Conservation (phyloP, 2,888 invertebrate species). For the Drosophila anomalata region DNA sequence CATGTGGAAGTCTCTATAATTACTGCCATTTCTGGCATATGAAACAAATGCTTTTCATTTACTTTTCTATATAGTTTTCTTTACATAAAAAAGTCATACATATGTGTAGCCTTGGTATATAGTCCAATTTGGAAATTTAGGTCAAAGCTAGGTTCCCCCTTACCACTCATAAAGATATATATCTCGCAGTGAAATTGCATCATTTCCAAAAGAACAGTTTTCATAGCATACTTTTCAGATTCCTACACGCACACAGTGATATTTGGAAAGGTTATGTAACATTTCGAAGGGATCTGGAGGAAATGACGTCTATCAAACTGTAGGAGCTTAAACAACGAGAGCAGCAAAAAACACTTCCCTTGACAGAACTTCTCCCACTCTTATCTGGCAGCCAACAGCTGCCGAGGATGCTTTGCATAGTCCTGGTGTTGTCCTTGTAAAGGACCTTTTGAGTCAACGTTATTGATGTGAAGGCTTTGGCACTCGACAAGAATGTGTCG, state of each 20-base stretch:
- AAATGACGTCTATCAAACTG: slow-evolving; percentile 40
- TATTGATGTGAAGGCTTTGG: slow-evolving; percentile 20
- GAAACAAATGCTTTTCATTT: slow-evolving; percentile 1
- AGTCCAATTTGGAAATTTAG: slow-evolving; percentile 55
- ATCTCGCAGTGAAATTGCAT: slow-evolving; percentile 58
- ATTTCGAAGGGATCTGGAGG: neutral
- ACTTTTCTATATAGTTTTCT: neutral
- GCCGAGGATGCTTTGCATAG: slow-evolving; percentile 33
- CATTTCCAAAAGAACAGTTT: slow-evolving; percentile 56
- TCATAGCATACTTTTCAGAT: slow-evolving; percentile 60
- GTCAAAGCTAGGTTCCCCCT: slow-evolving; percentile 46
- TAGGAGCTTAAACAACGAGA: slow-evolving; percentile 34
- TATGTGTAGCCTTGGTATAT: slow-evolving; percentile 20
- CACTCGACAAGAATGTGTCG: slow-evolving; percentile 37
- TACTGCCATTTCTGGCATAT: slow-evolving; percentile 11
- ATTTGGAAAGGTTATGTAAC: slow-evolving; percentile 52
- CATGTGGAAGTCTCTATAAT: slow-evolving; percentile 15
- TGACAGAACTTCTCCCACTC: slow-evolving; percentile 18
- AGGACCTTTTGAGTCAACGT: slow-evolving; percentile 41
- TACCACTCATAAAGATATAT: slow-evolving; percentile 22
- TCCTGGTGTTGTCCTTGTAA: slow-evolving; percentile 20
- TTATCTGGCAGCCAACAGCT: slow-evolving; percentile 65
- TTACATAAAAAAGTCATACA: neutral
- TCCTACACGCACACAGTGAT: slow-evolving; percentile 1
- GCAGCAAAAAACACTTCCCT: slow-evolving; percentile 7